Conservation (phyloP, 2,888 invertebrate species). For the Sialis lutaria region DNA sequence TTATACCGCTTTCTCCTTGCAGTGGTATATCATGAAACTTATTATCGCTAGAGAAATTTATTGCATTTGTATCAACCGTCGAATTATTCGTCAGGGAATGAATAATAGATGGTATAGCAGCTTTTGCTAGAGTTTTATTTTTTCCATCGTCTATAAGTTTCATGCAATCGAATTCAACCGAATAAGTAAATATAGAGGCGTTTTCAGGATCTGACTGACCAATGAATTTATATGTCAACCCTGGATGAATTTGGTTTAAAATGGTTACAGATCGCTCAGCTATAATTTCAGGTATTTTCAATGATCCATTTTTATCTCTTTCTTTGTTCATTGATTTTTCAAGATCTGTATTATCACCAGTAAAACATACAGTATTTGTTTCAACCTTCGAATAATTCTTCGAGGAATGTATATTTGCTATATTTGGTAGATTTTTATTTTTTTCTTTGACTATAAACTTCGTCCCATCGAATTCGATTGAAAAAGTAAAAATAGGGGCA, state of each 20-base stretch:
- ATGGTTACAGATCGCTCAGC: constrained; percentile 72
- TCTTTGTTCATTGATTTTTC: constrained; percentile 20
- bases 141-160: too few species aligned
- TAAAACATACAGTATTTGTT: constrained; percentile 30
- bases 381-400: constrained; percentile 20
- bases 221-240: constrained; percentile 49
- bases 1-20: too few species aligned
- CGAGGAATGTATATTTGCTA: constrained; percentile 35
- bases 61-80: too few species aligned
- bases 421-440: constrained; percentile 37
- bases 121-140: too few species aligned
- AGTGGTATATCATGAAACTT: too few species aligned
- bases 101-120: too few species aligned
- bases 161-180: too few species aligned
- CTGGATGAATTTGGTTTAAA: constrained; percentile 72
- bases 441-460: constrained; percentile 34
- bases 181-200: too few species aligned
- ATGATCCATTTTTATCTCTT: constrained; percentile 26
- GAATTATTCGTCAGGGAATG: too few species aligned
- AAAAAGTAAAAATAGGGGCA: constrained; percentile 71
- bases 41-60: too few species aligned
- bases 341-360: constrained; percentile 29
- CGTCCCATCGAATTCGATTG: constrained; percentile 48
- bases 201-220: constrained; percentile 38
- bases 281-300: constrained; percentile 23